A percentile compares a stretch with the other conserved stretches of the same genome.
Evolutionary conservation across 2,797 vertebrate genomes (phyloP).

Genomic region (Pelodytes ibericus): DNA sequence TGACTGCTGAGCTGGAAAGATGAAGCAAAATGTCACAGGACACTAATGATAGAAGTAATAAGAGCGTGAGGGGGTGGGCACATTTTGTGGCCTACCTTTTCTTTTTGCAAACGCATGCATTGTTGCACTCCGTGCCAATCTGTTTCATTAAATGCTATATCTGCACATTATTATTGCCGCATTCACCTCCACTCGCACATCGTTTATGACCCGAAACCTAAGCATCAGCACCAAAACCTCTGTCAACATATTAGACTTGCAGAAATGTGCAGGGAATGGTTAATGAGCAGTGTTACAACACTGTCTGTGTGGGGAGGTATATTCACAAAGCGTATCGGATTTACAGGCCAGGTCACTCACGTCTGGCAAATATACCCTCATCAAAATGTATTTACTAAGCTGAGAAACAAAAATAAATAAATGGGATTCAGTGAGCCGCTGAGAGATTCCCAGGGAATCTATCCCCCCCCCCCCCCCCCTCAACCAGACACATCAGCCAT

Average conservation of each 20-base stretch:
- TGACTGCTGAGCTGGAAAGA: constrained; percentile 67
- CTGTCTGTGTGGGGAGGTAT: too few species aligned
- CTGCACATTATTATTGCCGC: too few species aligned
- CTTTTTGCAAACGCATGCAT: background rate
- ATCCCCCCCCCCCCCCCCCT: constrained; percentile 58
- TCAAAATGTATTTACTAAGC: constrained; percentile 59
- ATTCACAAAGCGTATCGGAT: background rate
- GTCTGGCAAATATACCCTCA: too few species aligned
- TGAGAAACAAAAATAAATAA: too few species aligned
- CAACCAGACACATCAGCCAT: constrained; percentile 59
- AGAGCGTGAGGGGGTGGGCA: background rate
- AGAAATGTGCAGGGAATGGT: too few species aligned
- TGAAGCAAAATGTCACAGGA: constrained; percentile 66
- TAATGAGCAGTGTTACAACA: too few species aligned
- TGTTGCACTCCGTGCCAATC: too few species aligned
- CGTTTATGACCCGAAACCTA: too few species aligned
- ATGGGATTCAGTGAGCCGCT: constrained; percentile 41
- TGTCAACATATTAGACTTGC: too few species aligned
- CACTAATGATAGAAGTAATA: constrained; percentile 63
- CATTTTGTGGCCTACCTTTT: background rate
- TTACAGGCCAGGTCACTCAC: background rate
- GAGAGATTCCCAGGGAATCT: constrained; percentile 42
- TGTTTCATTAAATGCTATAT: too few species aligned
- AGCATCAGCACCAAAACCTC: too few species aligned
- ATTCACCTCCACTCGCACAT: too few species aligned